A percentile compares a stretch with the other conserved stretches of the same genome.
These are phyloP conservation scores for Sepiola atlantica DNA, from an alignment of 2,888 invertebrate genomes.

Conservation along the genomic window DNA sequence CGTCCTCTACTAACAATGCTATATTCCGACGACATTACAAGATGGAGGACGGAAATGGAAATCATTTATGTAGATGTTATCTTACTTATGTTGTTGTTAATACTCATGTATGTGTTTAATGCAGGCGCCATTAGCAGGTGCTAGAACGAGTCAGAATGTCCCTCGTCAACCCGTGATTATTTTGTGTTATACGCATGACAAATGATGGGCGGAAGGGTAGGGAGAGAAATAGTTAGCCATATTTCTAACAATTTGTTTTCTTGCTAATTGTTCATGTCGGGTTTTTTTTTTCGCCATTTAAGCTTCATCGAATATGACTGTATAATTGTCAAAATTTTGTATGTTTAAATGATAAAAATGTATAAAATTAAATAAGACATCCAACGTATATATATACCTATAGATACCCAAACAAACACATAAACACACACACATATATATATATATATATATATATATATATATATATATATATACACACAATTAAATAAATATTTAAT, in stretches of 20 bases:
- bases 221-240: too few relatives aligned
- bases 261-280: neutral
- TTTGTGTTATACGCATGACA: neutral
- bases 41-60: neutral
- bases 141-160: neutral
- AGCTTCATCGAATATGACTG: too few relatives aligned
- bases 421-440: too few relatives aligned
- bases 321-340: too few relatives aligned
- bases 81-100: neutral
- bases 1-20: neutral
- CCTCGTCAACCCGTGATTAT: neutral
- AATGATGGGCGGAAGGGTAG: neutral
- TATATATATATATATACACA: too few relatives aligned
- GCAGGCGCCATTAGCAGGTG: neutral
- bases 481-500: too few relatives aligned
- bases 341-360: too few relatives aligned
- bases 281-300: neutral
- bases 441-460: too few relatives aligned
- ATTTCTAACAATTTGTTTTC: neutral
- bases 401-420: too few relatives aligned
- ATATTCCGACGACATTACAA: neutral
- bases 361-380: too few relatives aligned
- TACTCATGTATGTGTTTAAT: neutral
- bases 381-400: too few relatives aligned
- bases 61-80: too few relatives aligned